These are phyloP conservation scores for Drosophila demipolita DNA, from an alignment of 2,888 invertebrate genomes.

Conservation along the genomic window DNA sequence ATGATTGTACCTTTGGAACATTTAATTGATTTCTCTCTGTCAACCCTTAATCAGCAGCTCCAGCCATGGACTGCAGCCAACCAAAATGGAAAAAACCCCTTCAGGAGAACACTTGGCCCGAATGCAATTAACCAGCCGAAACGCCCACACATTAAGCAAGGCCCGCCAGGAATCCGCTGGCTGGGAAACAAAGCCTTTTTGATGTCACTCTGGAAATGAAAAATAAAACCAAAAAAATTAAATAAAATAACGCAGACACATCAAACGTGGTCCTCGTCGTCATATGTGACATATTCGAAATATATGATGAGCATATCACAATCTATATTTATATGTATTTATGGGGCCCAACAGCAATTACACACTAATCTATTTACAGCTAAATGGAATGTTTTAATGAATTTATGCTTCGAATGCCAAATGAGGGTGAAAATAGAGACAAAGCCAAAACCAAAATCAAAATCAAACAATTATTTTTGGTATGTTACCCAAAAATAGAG, in stretches of 20 bases:
- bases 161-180: constrained; percentile 41
- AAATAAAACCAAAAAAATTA: constrained; percentile 12
- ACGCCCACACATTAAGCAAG: constrained; percentile 73
- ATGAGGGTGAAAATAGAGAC: constrained; percentile 36
- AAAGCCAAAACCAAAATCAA: neutral
- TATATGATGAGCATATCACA: constrained; percentile 54
- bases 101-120: constrained; percentile 40
- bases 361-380: constrained; percentile 68
- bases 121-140: constrained; percentile 76
- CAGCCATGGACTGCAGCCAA: constrained; percentile 13
- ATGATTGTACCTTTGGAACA: constrained; percentile 12
- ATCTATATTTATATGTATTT: constrained; percentile 14
- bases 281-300: constrained; percentile 75
- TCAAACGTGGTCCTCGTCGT: constrained; percentile 56
- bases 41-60: constrained; percentile 61
- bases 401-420: constrained; percentile 58
- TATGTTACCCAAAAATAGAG: constrained; percentile 18
- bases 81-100: constrained; percentile 35
- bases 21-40: constrained; percentile 61
- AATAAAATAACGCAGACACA: constrained; percentile 28
- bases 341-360: constrained; percentile 59
- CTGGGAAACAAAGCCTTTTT: constrained; percentile 58
- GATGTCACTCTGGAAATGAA: constrained; percentile 65
- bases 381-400: constrained; percentile 79
- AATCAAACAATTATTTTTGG: constrained; percentile 5